These are phyloP conservation scores for Phalacrocorax carbo DNA, from an alignment of 2,113 vertebrate genomes.

Conservation along the genomic window DNA sequence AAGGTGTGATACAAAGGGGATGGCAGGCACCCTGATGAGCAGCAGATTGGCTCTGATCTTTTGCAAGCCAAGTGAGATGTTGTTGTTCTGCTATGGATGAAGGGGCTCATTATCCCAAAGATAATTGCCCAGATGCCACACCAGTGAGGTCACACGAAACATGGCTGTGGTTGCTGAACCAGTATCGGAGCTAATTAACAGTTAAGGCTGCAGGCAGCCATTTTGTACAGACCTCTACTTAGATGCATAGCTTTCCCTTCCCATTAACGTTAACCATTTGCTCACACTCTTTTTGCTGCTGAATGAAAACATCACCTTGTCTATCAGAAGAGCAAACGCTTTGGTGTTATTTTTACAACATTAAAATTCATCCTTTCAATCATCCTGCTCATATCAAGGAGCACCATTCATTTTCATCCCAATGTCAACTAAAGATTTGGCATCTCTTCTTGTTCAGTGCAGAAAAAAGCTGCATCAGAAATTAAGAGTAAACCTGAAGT, in stretches of 20 bases:
- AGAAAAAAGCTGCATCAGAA: not conserved
- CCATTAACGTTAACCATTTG: not conserved
- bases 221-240: conserved; percentile 26
- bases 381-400: not conserved
- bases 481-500: not conserved
- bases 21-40: conserved; percentile 48
- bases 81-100: conserved; percentile 73
- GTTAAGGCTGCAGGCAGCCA: conserved; percentile 26
- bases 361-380: not conserved
- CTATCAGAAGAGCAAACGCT: not conserved
- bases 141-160: conserved; percentile 66
- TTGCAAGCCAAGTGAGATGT: conserved; percentile 55
- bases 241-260: not conserved
- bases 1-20: conserved; percentile 58
- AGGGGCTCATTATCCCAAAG: conserved; percentile 73
- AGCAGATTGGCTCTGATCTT: conserved; percentile 72
- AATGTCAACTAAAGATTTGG: not conserved
- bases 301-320: not conserved
- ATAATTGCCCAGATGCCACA: conserved; percentile 75
- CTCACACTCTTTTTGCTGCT: not conserved
- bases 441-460: not conserved
- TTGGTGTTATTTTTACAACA: not conserved
- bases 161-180: conserved; percentile 46
- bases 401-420: not conserved
- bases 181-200: conserved; percentile 65